Evolutionary conservation across 2,888 invertebrate species (phyloP), one percentile per base, ranked within the genome.

Genomic region (Apocheima hispidaria): DNA sequence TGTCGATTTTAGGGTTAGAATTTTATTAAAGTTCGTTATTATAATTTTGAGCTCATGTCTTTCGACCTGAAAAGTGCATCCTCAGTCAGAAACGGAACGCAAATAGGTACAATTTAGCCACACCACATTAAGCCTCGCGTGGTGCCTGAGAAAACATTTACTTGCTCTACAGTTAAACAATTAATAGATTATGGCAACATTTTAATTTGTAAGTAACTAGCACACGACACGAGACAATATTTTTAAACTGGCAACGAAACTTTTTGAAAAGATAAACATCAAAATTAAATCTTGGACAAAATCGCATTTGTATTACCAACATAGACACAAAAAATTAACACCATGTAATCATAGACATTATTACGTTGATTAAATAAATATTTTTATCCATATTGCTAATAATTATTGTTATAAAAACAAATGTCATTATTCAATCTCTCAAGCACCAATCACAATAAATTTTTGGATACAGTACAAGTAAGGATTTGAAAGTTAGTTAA

Each of bases 121-220:
- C 87, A 83, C 86, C 88, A 89, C 87, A 85, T 74, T 78, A 89
- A 89, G 88, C 88, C 82, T 83, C 85, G 87, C 87, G 84, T 85
- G 86, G 86, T 87, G 87, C 82, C 87, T 86, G 90, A 69, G 89
- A 87, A 38, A 86, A 73, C 79, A 41, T 81, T 77, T 71, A 69
- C 75, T 74, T 75, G 73, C 74, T 79, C 73, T 73, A 72, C 71
- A 79, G 6, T 21, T 41, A n/a, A 3, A 12, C 1, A 2, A 21
- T 21, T 2, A 36, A n/a, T 14, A 33, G 6, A 36, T 6, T 38
- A 4, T 14, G 6, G n/a, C 5, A 14, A 35, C 14, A 35, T 14
- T 14, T 35, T 35, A 14, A 14, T 14, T 14, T 5, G 2, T 35
- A 35, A n/a, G 14, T 1, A 14, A 12, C 2, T 12, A n/a, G n/a